A percentile compares a stretch with the other conserved stretches of the same genome.
Evolutionary conservation across 2,797 vertebrate species (phyloP).

Genomic region (Spatula versicolor): DNA sequence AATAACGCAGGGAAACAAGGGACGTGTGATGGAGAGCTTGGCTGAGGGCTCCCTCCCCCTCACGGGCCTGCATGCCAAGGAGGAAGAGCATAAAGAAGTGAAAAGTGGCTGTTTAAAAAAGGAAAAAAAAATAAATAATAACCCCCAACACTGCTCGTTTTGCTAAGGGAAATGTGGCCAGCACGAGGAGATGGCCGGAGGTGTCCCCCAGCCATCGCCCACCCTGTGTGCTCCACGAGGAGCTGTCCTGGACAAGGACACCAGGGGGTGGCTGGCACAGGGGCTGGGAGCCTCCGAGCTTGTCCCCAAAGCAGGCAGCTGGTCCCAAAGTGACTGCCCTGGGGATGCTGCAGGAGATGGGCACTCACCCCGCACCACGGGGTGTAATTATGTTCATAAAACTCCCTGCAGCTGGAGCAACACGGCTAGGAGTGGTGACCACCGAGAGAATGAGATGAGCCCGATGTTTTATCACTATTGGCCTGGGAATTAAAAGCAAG

Average conservation of each 20-base stretch:
- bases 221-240: too few relatives aligned
- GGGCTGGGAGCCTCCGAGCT: neutral
- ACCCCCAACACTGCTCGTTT: neutral
- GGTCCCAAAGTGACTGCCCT: neutral
- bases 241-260: too few relatives aligned
- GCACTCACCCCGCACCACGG: neutral
- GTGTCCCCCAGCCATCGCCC: fast-evolving
- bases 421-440: fast-evolving
- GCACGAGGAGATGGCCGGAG: fast-evolving
- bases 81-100: neutral
- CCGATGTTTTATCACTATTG: fast-evolving
- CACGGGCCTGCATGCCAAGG: neutral
- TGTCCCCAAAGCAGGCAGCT: fast-evolving
- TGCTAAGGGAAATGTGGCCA: neutral
- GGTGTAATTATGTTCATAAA: neutral
- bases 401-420: neutral
- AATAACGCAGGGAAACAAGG: conserved; percentile 66
- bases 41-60: conserved; percentile 4
- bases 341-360: neutral
- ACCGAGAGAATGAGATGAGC: neutral
- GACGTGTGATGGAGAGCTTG: conserved; percentile 50
- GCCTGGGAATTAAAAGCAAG: neutral
- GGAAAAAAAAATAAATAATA: neutral
- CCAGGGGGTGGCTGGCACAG: too few relatives aligned
- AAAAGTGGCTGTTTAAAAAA: neutral